Base-by-base conservation (phyloP, 2,888 invertebrate genomes). In the Cylindroiulus punctatus region DNA sequence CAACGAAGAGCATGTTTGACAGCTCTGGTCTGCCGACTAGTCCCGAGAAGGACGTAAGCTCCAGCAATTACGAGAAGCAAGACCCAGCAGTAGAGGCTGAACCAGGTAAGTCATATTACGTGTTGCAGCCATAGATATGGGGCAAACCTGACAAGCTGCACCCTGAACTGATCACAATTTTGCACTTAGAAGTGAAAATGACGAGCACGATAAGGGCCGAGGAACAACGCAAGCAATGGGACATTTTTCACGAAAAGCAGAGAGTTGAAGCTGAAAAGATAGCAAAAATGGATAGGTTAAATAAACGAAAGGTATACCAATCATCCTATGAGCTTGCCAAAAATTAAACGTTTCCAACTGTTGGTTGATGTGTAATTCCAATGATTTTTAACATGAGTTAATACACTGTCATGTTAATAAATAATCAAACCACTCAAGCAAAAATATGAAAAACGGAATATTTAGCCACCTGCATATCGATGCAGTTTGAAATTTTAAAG, bases 1-100 rank as follows among this genome's bases (percentile, higher is more conserved):
- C 82, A 32, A 82, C 32, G 32, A 82, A 82, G 5, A 82, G 82
- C 40, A 4, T 82, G 12, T 82, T 82, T 82, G 82, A 82, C 82
- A 82, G 82, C n/a, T 17, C 32, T 19, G 82, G 82, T 19, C 82
- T 82, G n/a, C 82, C 32, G 40, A 32, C 32, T 82, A 19, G 7
- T 3, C 82, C 82, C 40, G 82, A 40, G 10, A 82, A 30, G n/a
- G 32, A 8, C 7, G 40, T n/a, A 19, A 2, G 32, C 19, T 36
- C 40, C 1, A n/a, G 5, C 19, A 82, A 1, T 4, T 32, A 32
- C 10, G 32, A 32, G 8, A 40, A 40, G 32, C 19, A 40, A 82
- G 32, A 30, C 1, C 30, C 40, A 12, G 82, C 32, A 40, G 12
- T 7, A 82, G 40, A 82, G 32, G 14, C 19, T 32, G 19, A 30